Conservation (phyloP, 2,113 vertebrate genomes). For the Cochlearius cochlearius region DNA sequence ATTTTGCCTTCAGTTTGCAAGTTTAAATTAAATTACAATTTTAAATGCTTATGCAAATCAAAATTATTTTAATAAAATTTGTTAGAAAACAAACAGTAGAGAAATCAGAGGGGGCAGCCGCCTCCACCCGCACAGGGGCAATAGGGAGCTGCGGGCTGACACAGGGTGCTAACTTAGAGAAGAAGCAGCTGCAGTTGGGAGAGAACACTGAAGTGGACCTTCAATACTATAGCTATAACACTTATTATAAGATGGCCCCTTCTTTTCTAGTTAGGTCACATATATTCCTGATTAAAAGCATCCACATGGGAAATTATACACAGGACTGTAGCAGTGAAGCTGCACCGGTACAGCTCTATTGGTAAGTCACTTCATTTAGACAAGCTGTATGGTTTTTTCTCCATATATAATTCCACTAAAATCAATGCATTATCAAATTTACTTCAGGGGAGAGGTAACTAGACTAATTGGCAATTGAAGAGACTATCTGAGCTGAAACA, state of each 20-base stretch:
- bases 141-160: neutral
- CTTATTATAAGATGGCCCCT: neutral
- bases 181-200: neutral
- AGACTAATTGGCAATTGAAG: neutral
- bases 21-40: neutral
- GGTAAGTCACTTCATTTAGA: neutral
- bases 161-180: neutral
- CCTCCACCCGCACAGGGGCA: neutral
- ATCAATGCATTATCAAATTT: conserved; percentile 8
- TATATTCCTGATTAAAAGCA: conserved; percentile 40
- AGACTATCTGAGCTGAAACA: neutral
- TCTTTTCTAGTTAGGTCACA: conserved; percentile 22
- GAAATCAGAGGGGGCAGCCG: neutral
- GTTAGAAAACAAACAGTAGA: neutral
- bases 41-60: neutral
- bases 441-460: neutral
- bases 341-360: neutral
- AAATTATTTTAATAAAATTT: neutral
- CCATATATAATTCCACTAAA: neutral
- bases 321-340: neutral
- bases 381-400: neutral
- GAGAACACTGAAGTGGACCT: neutral
- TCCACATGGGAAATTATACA: conserved; percentile 20
- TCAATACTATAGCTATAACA: neutral
- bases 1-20: neutral